A percentile compares a stretch with the other conserved stretches of the same genome.
phyloP scores from a whole-genome alignment of 1,140 invertebrate species.

The Euschistus heros region DNA sequence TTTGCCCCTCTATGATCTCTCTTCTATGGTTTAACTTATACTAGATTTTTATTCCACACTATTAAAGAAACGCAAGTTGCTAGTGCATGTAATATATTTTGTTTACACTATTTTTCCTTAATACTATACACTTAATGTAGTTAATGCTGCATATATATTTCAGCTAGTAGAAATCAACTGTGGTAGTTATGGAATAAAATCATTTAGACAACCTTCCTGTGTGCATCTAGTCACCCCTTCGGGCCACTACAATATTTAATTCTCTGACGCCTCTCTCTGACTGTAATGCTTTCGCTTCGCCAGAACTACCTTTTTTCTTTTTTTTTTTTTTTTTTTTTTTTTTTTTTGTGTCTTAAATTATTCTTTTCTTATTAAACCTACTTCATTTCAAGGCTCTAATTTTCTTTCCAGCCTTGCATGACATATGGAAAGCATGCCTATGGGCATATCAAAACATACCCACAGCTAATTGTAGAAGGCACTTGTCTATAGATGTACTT shows the following conservation, averaged over 20 bases:
- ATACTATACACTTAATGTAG: conserved; percentile 1
- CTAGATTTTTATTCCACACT: too few relatives aligned
- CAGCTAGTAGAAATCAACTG: conserved; percentile 6
- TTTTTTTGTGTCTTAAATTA: not conserved
- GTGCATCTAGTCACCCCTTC: conserved; percentile 5
- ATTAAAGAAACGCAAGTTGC: not conserved
- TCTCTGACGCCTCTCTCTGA: conserved; percentile 5
- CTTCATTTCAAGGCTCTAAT: conserved; percentile 2
- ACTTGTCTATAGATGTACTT: conserved; percentile 3
- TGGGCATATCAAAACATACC: not conserved
- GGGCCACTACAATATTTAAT: conserved; percentile 2
- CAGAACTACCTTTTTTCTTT: not conserved
- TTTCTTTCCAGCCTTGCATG: conserved; percentile 8
- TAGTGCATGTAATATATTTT: conserved; percentile 6
- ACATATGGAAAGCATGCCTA: not conserved
- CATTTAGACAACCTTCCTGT: conserved; percentile 2
- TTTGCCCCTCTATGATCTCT: too few relatives aligned
- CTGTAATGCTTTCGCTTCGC: conserved; percentile 9
- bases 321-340: conserved; percentile 1
- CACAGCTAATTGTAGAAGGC: conserved; percentile 8
- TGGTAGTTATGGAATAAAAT: conserved; percentile 1
- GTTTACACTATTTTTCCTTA: conserved; percentile 2
- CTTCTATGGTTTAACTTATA: too few relatives aligned
- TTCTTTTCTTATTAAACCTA: not conserved
- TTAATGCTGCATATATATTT: conserved; percentile 10